Percentiles rank a stretch among this genome's conserved stretches.
phyloP scores from a whole-genome alignment of 1,140 invertebrate species.

The Nasonia giraulti region DNA sequence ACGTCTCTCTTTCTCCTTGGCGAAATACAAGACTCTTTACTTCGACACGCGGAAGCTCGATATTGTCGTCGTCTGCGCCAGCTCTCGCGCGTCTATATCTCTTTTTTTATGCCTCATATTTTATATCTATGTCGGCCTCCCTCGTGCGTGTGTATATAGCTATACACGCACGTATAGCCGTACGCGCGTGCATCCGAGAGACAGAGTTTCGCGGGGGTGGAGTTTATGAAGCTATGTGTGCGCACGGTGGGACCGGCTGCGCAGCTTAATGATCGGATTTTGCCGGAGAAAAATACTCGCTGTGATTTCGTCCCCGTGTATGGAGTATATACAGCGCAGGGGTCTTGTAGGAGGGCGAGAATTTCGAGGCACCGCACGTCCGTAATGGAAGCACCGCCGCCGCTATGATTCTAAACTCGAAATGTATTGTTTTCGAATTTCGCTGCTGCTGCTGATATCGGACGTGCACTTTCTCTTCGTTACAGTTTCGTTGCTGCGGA shows the following conservation, averaged over 20 bases:
- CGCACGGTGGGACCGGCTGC: background rate
- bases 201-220: background rate
- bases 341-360: background rate
- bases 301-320: background rate
- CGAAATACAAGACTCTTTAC: slow-evolving; percentile 21
- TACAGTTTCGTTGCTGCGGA: background rate
- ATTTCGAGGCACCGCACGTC: slow-evolving; percentile 5
- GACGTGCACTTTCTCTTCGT: background rate
- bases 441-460: background rate
- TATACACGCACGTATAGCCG: no score
- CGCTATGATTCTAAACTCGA: slow-evolving; percentile 2
- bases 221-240: slow-evolving; percentile 5
- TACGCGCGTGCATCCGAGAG: background rate
- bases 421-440: slow-evolving; percentile 16
- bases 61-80: slow-evolving; percentile 18
- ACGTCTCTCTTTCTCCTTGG: background rate
- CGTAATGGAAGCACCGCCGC: background rate
- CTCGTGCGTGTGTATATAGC: background rate
- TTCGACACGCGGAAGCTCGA: slow-evolving; percentile 21
- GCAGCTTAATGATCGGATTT: slow-evolving; percentile 11
- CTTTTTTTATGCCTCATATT: slow-evolving; percentile 17
- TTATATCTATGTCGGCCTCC: background rate
- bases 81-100: background rate
- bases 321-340: background rate
- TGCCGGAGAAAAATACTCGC: slow-evolving; percentile 8